phyloP scores from a whole-genome alignment of 2,797 vertebrate genomes.

The Pelobates cultripes region DNA sequence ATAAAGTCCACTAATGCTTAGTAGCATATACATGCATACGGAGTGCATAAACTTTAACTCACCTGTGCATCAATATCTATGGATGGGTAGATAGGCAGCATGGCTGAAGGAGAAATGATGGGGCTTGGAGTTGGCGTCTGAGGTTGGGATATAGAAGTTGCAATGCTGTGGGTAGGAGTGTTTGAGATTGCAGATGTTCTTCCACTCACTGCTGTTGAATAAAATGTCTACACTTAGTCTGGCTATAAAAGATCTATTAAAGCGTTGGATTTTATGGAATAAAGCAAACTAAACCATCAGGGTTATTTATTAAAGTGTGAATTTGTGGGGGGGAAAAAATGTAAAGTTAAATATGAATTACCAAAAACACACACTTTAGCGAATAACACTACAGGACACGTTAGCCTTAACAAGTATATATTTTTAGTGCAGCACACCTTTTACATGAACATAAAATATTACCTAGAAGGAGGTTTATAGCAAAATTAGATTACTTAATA shows the following conservation, averaged over 20 bases:
- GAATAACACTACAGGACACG: no score
- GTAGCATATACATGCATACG: no score
- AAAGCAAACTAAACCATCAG: neutral
- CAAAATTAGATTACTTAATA: no score
- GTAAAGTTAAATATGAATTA: no score
- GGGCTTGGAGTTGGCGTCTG: constrained; percentile 80
- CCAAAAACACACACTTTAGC: no score
- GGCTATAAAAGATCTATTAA: constrained; percentile 31
- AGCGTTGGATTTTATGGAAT: constrained; percentile 11
- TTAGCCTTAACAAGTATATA: no score
- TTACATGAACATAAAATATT: no score
- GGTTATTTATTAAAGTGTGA: no score
- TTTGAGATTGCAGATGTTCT: constrained; percentile 82
- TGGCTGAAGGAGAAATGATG: constrained; percentile 81
- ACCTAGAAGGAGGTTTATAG: no score
- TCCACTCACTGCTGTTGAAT: constrained; percentile 83
- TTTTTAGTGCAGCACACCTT: no score
- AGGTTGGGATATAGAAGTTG: constrained; percentile 78
- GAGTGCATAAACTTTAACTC: constrained; percentile 45
- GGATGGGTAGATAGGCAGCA: constrained; percentile 81
- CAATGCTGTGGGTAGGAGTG: constrained; percentile 80
- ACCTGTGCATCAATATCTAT: constrained; percentile 84
- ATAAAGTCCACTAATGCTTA: no score
- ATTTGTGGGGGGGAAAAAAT: no score
- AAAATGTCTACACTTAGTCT: constrained; percentile 73